These are phyloP conservation scores for Pangasius larnaudii DNA, from an alignment of 2,797 vertebrate species.

Conservation along the genomic window DNA sequence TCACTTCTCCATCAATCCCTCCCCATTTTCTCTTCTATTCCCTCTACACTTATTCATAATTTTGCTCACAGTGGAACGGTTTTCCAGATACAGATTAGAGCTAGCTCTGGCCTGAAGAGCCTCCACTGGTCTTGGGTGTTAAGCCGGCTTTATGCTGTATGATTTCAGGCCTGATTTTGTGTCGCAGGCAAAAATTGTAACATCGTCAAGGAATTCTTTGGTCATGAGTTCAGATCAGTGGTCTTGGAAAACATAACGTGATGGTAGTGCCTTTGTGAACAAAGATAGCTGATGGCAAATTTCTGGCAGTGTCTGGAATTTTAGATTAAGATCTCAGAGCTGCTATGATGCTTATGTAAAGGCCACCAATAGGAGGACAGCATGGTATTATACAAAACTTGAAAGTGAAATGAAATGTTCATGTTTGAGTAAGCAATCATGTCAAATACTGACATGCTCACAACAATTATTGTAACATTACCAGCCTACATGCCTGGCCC, in stretches of 20 bases:
- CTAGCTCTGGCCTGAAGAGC: not conserved
- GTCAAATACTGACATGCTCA: not conserved
- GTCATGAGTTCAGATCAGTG: not conserved
- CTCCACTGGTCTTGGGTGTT: not conserved
- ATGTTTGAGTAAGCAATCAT: not conserved
- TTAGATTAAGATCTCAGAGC: not conserved
- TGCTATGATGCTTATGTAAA: not conserved
- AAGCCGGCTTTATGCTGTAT: not conserved
- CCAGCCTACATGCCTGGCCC: not conserved
- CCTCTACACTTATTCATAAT: slow-evolving; percentile 24
- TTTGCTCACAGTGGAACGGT: slow-evolving; percentile 1
- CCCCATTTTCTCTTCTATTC: not conserved
- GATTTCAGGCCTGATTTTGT: slow-evolving; percentile 4
- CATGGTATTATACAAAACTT: not conserved
- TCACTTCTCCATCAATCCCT: slow-evolving; percentile 17
- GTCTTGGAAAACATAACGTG: not conserved
- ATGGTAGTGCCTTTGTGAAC: not conserved
- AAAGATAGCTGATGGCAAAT: not conserved
- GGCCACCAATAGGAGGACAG: not conserved
- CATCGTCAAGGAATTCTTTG: not conserved
- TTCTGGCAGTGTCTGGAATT: not conserved
- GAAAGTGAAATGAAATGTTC: not conserved
- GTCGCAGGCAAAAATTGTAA: not conserved
- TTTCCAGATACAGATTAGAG: slow-evolving; percentile 28
- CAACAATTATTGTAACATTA: not conserved